A percentile compares a stretch with the other conserved stretches of the same genome.
Evolutionary conservation across 1,140 invertebrate genomes (phyloP).

Genomic region (Atta texana): DNA sequence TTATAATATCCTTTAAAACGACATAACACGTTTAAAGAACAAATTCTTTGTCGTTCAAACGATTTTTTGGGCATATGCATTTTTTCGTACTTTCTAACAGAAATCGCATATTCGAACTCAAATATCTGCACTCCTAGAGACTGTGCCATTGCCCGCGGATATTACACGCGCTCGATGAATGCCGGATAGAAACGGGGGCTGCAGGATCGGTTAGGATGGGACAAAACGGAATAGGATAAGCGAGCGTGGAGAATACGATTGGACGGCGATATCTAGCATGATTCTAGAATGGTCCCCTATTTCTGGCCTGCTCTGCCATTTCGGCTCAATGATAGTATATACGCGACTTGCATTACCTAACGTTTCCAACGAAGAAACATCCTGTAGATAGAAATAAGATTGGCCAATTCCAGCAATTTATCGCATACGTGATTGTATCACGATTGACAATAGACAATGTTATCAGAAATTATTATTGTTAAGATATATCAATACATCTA

Average conservation of each 20-base stretch:
- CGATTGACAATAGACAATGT: constrained; percentile 14
- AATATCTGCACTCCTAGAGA: constrained; percentile 49
- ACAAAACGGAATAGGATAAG: constrained; percentile 75
- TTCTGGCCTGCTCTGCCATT: constrained; percentile 50
- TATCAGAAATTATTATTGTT: constrained; percentile 37
- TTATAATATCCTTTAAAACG: background rate
- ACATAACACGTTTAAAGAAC: background rate
- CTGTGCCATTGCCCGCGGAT: constrained; percentile 51
- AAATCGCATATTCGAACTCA: constrained; percentile 50
- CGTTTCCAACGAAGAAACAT: constrained; percentile 46
- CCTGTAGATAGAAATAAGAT: constrained; percentile 73
- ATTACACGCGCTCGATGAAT: constrained; percentile 78
- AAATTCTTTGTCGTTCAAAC: background rate
- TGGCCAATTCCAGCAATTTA: constrained; percentile 30
- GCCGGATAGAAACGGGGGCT: constrained; percentile 65
- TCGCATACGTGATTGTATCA: constrained; percentile 62
- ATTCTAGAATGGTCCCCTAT: constrained; percentile 74
- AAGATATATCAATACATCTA: background rate
- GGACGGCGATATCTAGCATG: constrained; percentile 76
- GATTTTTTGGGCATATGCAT: background rate
- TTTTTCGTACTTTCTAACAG: constrained; percentile 49
- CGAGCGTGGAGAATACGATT: constrained; percentile 76
- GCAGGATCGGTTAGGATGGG: constrained; percentile 57
- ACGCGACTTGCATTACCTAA: constrained; percentile 71
- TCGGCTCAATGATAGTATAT: constrained; percentile 65